These are phyloP conservation scores for Rhagonycha lutea DNA, from an alignment of 2,888 invertebrate species.

Conservation along the genomic window DNA sequence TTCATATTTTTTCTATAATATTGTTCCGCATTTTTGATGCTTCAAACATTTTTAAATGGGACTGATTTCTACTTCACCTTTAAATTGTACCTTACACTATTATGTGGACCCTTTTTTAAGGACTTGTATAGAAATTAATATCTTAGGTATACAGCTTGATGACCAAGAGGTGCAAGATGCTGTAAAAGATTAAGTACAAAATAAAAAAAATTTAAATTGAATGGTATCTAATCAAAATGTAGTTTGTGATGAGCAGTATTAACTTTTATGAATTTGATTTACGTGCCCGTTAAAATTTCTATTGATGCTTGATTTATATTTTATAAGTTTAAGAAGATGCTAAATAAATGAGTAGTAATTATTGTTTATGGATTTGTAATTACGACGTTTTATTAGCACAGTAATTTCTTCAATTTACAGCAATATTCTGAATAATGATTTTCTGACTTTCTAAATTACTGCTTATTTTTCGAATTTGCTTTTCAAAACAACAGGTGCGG, in stretches of 20 bases:
- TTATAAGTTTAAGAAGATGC: background rate
- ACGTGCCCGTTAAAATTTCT: background rate
- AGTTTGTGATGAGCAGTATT: background rate
- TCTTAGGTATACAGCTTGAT: background rate
- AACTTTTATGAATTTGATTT: background rate
- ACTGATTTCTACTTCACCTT: background rate
- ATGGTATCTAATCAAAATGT: background rate
- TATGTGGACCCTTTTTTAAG: background rate
- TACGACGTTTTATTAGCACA: background rate
- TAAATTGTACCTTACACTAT: background rate
- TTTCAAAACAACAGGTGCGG: background rate
- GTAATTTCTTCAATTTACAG: background rate
- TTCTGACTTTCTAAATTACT: background rate
- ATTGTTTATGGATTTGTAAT: background rate
- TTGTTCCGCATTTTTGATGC: too few relatives aligned
- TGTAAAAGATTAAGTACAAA: background rate
- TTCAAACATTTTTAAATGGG: too few relatives aligned
- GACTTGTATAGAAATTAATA: background rate
- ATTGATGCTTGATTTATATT: background rate
- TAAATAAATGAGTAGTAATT: background rate
- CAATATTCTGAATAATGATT: background rate
- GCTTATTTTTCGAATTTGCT: background rate
- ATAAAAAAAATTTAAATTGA: background rate
- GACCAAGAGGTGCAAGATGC: background rate
- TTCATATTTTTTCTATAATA: too few relatives aligned